Evolutionary conservation across 2,888 invertebrate species (phyloP), one percentile per base, ranked within the genome.

Genomic region (Dryomyza anilis): DNA sequence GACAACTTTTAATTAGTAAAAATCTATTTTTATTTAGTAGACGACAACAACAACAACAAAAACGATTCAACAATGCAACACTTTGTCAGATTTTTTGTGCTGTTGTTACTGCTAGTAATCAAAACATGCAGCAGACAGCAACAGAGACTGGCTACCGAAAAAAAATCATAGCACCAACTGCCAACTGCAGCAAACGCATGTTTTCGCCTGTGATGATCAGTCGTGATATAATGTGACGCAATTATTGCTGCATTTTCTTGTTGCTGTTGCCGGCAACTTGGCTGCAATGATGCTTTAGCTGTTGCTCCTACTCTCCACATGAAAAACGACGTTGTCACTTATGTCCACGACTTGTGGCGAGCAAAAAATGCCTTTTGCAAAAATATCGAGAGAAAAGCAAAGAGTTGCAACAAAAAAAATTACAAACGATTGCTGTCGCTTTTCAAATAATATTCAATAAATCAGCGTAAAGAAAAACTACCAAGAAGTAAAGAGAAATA

Each of bases 271-370:
- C 7, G n/a, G n/a, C n/a, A n/a, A n/a, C n/a, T n/a, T n/a, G n/a
- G n/a, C n/a, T n/a, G 39, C n/a, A 14, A n/a, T 39, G 39, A 39
- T 39, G 39, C n/a, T n/a, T n/a, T 39, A 12, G 39, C 7, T 39
- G 39, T 7, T 25, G n/a, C 23, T n/a, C 25, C 25, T 50, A 25
- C 50, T 50, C 23, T 21, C 50, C 8, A 25, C 63, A 72, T 72
- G 71, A 72, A 70, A 70, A 71, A 71, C 69, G 68, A 68, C 68
- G 71, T 71, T 71, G 72, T 71, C 71, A 71, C 69, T 72, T 69
- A 68, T 64, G 46, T 48, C 55, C 55, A 55, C 64, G 55, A 59
- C 48, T 64, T 59, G 39, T 55, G 14, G 30, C 2, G 14, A 27
- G n/a, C 14, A 33, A 5, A 29, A 27, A 59, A 55, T 50, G 19